Percentiles rank a stretch among this genome's conserved stretches.
These are phyloP conservation scores for Pedicia rivosa DNA, from an alignment of 2,888 invertebrate genomes.

Conservation along the genomic window DNA sequence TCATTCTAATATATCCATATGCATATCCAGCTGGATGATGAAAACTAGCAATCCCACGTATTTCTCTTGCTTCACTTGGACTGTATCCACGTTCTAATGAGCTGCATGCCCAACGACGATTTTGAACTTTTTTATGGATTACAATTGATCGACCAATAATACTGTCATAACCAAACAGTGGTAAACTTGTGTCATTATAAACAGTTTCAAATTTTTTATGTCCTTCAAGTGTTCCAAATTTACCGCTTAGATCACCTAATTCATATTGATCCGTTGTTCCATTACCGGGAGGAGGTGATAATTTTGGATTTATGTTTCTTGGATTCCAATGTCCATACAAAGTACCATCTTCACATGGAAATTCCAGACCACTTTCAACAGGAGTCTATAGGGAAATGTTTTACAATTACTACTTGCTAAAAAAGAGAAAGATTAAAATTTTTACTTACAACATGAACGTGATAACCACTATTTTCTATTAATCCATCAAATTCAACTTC, in stretches of 20 bases:
- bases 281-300: conserved; percentile 39
- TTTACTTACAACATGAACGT: conserved; percentile 57
- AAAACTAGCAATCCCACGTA: conserved; percentile 78
- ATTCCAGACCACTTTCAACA: conserved; percentile 65
- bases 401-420: not conserved
- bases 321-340: conserved; percentile 83
- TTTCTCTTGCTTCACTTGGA: conserved; percentile 70
- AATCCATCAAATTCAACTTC: conserved; percentile 62
- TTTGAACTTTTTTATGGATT: conserved; percentile 50
- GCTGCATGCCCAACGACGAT: conserved; percentile 68
- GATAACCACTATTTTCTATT: conserved; percentile 51
- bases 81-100: conserved; percentile 75
- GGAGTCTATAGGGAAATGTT: conserved; percentile 41
- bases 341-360: conserved; percentile 72
- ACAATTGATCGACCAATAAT: conserved; percentile 77
- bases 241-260: conserved; percentile 72
- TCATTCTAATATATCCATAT: conserved; percentile 72
- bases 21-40: conserved; percentile 78
- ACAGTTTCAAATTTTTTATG: conserved; percentile 37
- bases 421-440: not conserved
- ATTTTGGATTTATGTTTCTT: conserved; percentile 44
- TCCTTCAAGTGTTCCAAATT: conserved; percentile 63
- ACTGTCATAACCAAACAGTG: conserved; percentile 65
- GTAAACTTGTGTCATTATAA: conserved; percentile 68
- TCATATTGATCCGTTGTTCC: conserved; percentile 73